Conservation (phyloP, 2,888 invertebrate species). For the Leptarthrus brevirostris region DNA sequence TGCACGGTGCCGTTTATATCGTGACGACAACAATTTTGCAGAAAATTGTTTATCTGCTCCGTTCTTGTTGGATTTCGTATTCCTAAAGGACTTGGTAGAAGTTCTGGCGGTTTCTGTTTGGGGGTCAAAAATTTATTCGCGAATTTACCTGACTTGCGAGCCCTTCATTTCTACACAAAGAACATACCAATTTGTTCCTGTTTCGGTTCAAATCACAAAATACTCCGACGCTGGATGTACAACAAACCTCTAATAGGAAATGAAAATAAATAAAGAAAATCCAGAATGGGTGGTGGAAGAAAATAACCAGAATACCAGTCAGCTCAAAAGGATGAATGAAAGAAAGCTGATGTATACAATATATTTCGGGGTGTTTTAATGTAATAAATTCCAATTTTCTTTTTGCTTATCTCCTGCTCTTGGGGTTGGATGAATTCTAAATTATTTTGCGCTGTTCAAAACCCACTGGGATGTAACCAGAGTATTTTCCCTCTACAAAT, state of each 20-base stretch:
- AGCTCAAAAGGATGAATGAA: conserved; percentile 45
- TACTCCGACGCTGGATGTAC: not conserved
- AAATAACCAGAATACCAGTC: conserved; percentile 3
- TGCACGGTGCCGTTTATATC: conserved; percentile 3
- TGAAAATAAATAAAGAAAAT: conserved; percentile 32
- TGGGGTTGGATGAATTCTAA: conserved; percentile 52
- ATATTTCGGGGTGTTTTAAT: conserved; percentile 42
- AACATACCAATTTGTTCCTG: conserved; percentile 32
- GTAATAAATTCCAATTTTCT: conserved; percentile 51
- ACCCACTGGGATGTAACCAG: conserved; percentile 43
- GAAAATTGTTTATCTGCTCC: conserved; percentile 5
- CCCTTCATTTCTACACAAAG: not conserved
- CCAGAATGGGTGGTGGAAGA: not conserved
- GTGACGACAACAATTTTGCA: conserved; percentile 32
- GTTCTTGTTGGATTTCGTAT: not conserved
- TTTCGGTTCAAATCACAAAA: conserved; percentile 25
- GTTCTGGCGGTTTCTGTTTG: no score
- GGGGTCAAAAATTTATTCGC: conserved; percentile 35
- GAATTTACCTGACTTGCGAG: conserved; percentile 27
- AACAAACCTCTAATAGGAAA: conserved; percentile 30
- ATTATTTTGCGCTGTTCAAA: conserved; percentile 52
- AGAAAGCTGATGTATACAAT: conserved; percentile 5
- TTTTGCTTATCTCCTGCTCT: conserved; percentile 24
- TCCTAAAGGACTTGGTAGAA: not conserved
- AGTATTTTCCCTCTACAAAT: conserved; percentile 28